Evolutionary conservation across 2,113 vertebrate genomes (phyloP).

Genomic region (Muntiacus muntjak): DNA sequence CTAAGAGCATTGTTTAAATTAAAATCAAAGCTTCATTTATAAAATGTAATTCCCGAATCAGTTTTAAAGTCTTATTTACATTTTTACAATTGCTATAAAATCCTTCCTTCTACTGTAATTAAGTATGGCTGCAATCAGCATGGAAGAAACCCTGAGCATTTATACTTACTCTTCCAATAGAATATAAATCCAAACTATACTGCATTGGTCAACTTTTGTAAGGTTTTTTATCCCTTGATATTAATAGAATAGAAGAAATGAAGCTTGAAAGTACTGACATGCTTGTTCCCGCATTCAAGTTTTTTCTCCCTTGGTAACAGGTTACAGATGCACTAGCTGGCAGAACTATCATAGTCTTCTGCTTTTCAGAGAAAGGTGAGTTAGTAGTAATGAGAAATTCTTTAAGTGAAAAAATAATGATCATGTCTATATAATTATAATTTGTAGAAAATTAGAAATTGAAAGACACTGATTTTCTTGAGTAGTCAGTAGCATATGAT

Average conservation of each 20-base stretch:
- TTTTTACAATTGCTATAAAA: slow-evolving; percentile 44
- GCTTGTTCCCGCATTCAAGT: neutral
- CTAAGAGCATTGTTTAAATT: slow-evolving; percentile 48
- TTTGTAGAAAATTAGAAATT: slow-evolving; percentile 43
- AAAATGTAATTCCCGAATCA: slow-evolving; percentile 36
- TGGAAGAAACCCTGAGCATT: slow-evolving; percentile 14
- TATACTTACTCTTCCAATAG: slow-evolving; percentile 25
- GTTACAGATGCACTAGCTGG: slow-evolving; percentile 10
- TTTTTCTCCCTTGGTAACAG: slow-evolving; percentile 22
- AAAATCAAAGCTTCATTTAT: slow-evolving; percentile 55
- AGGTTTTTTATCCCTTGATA: neutral
- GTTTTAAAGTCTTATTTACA: slow-evolving; percentile 57
- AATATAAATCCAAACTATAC: slow-evolving; percentile 29
- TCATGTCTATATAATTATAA: slow-evolving; percentile 45
- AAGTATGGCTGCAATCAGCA: neutral
- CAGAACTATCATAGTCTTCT: neutral
- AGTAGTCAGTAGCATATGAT: neutral
- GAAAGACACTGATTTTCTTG: slow-evolving; percentile 5
- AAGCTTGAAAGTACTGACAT: slow-evolving; percentile 37
- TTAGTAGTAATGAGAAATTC: slow-evolving; percentile 40
- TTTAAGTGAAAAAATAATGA: slow-evolving; percentile 31
- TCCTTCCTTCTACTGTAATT: neutral
- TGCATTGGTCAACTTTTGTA: slow-evolving; percentile 39
- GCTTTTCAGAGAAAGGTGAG: slow-evolving; percentile 47
- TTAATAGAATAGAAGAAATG: slow-evolving; percentile 35